Evolutionary conservation across 2,888 invertebrate genomes (phyloP), one percentile per base, ranked within the genome.

Genomic region (Petrolisthes manimaculis): DNA sequence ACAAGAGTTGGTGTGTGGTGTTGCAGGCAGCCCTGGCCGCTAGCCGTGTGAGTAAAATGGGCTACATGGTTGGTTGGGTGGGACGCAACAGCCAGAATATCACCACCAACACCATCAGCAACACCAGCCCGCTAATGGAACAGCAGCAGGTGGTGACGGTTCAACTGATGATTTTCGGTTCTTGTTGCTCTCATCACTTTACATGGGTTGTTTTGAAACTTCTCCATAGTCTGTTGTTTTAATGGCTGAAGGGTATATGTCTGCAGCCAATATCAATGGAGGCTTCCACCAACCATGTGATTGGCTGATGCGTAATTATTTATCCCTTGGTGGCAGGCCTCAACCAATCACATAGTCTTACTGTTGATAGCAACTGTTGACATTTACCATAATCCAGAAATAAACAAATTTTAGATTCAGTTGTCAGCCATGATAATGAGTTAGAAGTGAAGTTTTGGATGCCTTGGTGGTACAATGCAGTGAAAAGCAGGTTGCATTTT

Each of bases 21-120:
- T 88, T 88, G 88, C 88, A 88, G 88, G 88, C 88, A 88, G 88
- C 88, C 84, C 88, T 88, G 88, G 88, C 88, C 88, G 88, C 88
- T 88, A 88, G 84, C 84, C 88, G 88, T 84, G 84, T 88, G 88
- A 88, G 88, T 88, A 88, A 88, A 88, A 88, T 88, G 88, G 88
- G 88, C 88, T 88, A 88, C 88, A 88, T 88, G 88, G 88, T 84
- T 88, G 88, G 88, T 88, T 88, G 88, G 88, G 84, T 88, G 88
- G 88, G 88, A 88, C 88, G 84, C 88, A 84, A 88, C 88, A 67
- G 88, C 88, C 83, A 83, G 83, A 88, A 88, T 81, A 88, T 75
- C 71, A 81, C 84, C 74, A 84, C 74, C 86, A 86, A 37, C 75
- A 86, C 54, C 86, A 82, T 51, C 84, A 84, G 75, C 84, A 84